phyloP scores from a whole-genome alignment of 2,797 vertebrate species.

The Centroberyx gerrardi region DNA sequence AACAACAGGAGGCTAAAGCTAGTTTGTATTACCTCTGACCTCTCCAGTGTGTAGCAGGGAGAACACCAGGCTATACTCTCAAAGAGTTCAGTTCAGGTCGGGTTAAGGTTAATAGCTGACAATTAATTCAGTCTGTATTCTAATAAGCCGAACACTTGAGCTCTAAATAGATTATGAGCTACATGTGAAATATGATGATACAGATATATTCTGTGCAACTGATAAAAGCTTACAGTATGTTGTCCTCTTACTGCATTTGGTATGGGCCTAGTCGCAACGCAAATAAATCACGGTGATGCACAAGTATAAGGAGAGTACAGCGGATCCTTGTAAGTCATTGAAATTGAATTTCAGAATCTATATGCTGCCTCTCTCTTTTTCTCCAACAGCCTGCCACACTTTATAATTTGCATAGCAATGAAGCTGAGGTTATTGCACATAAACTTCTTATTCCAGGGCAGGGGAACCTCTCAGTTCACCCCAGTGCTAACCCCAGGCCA shows the following conservation, averaged over 20 bases:
- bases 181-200: neutral
- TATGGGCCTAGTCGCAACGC: neutral
- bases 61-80: slow-evolving; percentile 23
- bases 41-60: slow-evolving; percentile 31
- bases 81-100: slow-evolving; percentile 6
- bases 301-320: neutral
- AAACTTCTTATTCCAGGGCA: slow-evolving; percentile 3
- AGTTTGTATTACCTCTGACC: slow-evolving; percentile 55
- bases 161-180: slow-evolving; percentile 29
- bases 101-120: slow-evolving; percentile 2
- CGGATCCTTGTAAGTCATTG: neutral
- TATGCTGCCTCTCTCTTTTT: slow-evolving; percentile 9
- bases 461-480: slow-evolving; percentile 44
- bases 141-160: slow-evolving; percentile 7
- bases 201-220: neutral
- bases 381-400: neutral
- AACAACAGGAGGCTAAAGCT: slow-evolving; percentile 34
- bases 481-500: slow-evolving; percentile 16
- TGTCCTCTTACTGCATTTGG: slow-evolving; percentile 18
- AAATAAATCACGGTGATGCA: too few relatives aligned
- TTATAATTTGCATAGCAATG: neutral
- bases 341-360: slow-evolving; percentile 28
- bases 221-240: slow-evolving; percentile 12
- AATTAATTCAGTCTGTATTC: slow-evolving; percentile 1
- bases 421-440: neutral